Evolutionary conservation across 1,140 invertebrate species (phyloP), one percentile per base, ranked within the genome.

Genomic region (Dreissena rostriformis): DNA sequence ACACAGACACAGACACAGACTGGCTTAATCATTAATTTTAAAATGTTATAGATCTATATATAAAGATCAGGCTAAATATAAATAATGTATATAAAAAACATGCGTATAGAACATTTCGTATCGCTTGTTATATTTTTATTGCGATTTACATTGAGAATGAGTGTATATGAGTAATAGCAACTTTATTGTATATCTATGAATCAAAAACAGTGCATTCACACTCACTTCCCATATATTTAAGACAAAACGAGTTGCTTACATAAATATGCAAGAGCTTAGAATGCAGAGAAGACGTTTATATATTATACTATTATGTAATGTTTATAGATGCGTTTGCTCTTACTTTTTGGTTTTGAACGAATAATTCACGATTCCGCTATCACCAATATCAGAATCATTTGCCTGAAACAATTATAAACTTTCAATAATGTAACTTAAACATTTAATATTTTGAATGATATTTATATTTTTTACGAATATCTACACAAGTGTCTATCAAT

Each of bases 291-390:
- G 29, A 2, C 24, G 14, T 2, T 26, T 67, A 22, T 22, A 24
- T 28, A 14, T 67, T 29, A 24, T 26, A 14, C 14, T 15, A 67
- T 8, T 4, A 24, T 14, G 8, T 26, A 15, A 15, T 26, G 29
- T 29, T 5, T 28, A 67, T 67, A 14, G 0, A 4, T 29, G 14
- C 11, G 7, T 15, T 28, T 14, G 29, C 8, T 15, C 22, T 67
- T 65, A 76, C 74, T 57, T 76, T 72, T 17, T n/a, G 52, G 63
- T 49, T 76, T 76, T 24, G 10, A 76, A 52, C 11, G 17, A 76
- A 66, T 65, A 76, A 10, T 57, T 65, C 2, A 76, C 24, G 28
- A 65, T 63, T 65, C 26, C 74, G 66, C 65, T 76, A 0, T 39
- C 74, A 17, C 22, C 57, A 63, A 76, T 51, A n/a, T 76, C 74